Conservation (phyloP, 2,113 vertebrate species). For the Hydrochoerus hydrochaeris region DNA sequence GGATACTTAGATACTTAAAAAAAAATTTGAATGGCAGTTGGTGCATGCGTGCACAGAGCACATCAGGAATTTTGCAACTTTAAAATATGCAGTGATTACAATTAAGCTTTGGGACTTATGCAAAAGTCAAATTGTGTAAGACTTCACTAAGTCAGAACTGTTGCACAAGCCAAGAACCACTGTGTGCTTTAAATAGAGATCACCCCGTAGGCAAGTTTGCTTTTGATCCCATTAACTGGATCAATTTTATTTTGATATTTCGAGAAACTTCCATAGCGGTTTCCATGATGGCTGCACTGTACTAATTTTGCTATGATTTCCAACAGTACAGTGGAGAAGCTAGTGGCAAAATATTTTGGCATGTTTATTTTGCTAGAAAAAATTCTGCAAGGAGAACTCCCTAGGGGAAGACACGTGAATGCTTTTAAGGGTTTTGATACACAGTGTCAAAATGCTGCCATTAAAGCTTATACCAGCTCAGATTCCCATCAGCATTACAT, state of each 20-base stretch:
- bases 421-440: background rate
- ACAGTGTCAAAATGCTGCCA: background rate
- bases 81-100: conserved; percentile 38
- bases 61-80: conserved; percentile 45
- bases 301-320: conserved; percentile 18
- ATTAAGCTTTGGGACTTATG: background rate
- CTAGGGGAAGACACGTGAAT: background rate
- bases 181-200: background rate
- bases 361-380: background rate
- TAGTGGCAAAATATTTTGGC: background rate
- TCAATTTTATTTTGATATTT: background rate
- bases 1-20: background rate
- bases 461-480: background rate
- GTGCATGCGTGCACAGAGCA: background rate
- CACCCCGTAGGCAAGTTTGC: background rate
- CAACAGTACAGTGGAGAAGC: background rate
- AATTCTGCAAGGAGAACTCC: background rate
- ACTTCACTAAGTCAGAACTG: background rate
- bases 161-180: background rate
- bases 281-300: background rate
- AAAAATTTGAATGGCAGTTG: background rate
- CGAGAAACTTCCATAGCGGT: background rate
- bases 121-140: conserved; percentile 52
- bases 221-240: background rate
- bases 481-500: background rate